Percentiles rank a stretch among this genome's conserved stretches.
phyloP scores from a whole-genome alignment of 1,140 invertebrate genomes.

The Planococcus citri region DNA sequence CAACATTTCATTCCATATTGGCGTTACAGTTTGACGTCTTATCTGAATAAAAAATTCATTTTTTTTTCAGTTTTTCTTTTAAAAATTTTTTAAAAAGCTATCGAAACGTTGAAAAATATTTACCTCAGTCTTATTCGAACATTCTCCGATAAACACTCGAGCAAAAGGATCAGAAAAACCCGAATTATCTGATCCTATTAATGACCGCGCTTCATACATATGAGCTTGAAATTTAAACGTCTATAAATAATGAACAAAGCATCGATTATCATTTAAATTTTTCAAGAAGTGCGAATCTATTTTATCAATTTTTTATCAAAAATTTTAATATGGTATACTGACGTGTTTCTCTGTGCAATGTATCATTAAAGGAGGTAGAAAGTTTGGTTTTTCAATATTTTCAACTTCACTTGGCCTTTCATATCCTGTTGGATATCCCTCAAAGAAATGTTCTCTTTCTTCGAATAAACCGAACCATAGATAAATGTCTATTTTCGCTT shows the following conservation, averaged over 20 bases:
- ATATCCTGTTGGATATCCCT: conserved; percentile 66
- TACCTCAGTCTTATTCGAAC: conserved; percentile 62
- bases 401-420: conserved; percentile 57
- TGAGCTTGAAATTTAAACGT: conserved; percentile 74
- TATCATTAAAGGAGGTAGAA: conserved; percentile 49
- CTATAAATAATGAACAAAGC: no score
- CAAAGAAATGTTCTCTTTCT: conserved; percentile 67
- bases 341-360: conserved; percentile 66
- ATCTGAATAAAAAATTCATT: conserved; percentile 37
- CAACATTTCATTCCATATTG: conserved; percentile 80
- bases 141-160: conserved; percentile 63
- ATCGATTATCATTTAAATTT: no score
- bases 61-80: background rate
- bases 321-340: conserved; percentile 33
- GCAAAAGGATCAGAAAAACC: conserved; percentile 86
- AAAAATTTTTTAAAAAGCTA: background rate
- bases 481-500: conserved; percentile 65
- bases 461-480: conserved; percentile 70
- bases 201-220: conserved; percentile 76
- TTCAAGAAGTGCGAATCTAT: no score
- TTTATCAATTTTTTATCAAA: no score
- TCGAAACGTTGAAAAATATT: background rate
- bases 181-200: conserved; percentile 79
- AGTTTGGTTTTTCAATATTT: conserved; percentile 52
- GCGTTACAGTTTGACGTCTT: conserved; percentile 78